Conservation (phyloP, 1,140 invertebrate genomes). For the Macrostomum lignano region DNA sequence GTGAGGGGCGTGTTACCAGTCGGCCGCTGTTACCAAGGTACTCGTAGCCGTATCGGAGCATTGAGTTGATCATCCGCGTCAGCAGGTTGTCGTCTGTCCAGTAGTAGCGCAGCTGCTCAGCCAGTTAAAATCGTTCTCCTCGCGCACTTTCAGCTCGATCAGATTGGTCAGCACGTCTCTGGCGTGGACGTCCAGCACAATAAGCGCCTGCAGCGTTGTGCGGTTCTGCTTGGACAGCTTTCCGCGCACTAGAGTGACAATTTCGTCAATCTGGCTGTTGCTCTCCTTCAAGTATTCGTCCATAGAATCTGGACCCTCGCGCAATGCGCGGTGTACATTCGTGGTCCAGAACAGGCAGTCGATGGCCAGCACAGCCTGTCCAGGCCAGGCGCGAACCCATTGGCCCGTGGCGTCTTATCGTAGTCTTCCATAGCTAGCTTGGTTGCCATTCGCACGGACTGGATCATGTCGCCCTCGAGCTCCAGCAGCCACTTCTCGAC, state of each 20-base stretch:
- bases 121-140: constrained; percentile 61
- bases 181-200: constrained; percentile 69
- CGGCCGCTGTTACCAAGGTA: constrained; percentile 62
- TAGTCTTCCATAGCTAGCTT: constrained; percentile 41
- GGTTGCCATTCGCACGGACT: constrained; percentile 41
- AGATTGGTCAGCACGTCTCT: constrained; percentile 49
- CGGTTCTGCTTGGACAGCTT: constrained; percentile 57
- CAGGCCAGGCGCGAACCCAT: constrained; percentile 66
- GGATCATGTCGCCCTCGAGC: constrained; percentile 59
- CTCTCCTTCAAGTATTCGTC: constrained; percentile 32
- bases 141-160: constrained; percentile 37
- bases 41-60: constrained; percentile 61
- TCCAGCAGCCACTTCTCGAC: constrained; percentile 87
- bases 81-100: constrained; percentile 50
- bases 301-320: constrained; percentile 30
- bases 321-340: constrained; percentile 32
- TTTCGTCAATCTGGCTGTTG: constrained; percentile 50
- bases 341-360: constrained; percentile 61
- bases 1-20: constrained; percentile 42
- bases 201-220: constrained; percentile 43
- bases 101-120: constrained; percentile 70
- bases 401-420: constrained; percentile 34
- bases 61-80: constrained; percentile 67
- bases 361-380: constrained; percentile 59
- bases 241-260: constrained; percentile 55